Conservation (phyloP, 1,140 invertebrate genomes). For the Pseudomyrmex concolor region DNA sequence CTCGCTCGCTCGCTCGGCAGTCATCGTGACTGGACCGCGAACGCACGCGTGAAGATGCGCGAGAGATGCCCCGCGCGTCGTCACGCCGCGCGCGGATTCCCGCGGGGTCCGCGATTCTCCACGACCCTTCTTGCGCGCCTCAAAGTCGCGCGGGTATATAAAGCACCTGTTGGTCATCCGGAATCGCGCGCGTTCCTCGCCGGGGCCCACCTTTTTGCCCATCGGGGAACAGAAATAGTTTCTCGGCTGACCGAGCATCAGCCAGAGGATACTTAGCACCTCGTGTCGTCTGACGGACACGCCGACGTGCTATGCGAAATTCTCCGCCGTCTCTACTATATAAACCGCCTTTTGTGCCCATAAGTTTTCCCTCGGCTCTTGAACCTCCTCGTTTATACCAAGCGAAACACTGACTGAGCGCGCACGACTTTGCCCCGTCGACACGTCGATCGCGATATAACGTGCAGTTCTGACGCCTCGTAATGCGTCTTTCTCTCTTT, state of each 20-base stretch:
- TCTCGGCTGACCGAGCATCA: conserved; percentile 71
- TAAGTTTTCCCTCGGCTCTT: conserved; percentile 2
- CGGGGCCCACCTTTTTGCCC: conserved; percentile 67
- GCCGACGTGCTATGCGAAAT: conserved; percentile 57
- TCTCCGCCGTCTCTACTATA: conserved; percentile 45
- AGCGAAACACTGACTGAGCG: conserved; percentile 13
- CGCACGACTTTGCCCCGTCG: conserved; percentile 39
- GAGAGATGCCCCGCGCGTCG: conserved; percentile 61
- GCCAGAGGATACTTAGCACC: conserved; percentile 63
- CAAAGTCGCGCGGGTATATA: conserved; percentile 69
- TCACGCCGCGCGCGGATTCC: conserved; percentile 58
- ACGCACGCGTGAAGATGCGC: conserved; percentile 50
- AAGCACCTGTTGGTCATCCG: conserved; percentile 75
- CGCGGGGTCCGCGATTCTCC: conserved; percentile 65
- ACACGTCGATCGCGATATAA: conserved; percentile 64
- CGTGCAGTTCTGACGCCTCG: conserved; percentile 37
- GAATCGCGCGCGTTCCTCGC: conserved; percentile 71
- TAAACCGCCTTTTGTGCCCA: not conserved
- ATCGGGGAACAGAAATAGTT: conserved; percentile 73
- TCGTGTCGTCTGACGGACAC: conserved; percentile 63
- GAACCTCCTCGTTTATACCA: conserved; percentile 3
- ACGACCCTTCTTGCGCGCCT: conserved; percentile 67
- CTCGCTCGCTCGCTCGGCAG: conserved; percentile 44
- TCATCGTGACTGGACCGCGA: conserved; percentile 53
- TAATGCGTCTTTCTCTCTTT: conserved; percentile 3